These are phyloP conservation scores for Acleris cristana DNA, from an alignment of 2,888 invertebrate genomes.

Conservation along the genomic window DNA sequence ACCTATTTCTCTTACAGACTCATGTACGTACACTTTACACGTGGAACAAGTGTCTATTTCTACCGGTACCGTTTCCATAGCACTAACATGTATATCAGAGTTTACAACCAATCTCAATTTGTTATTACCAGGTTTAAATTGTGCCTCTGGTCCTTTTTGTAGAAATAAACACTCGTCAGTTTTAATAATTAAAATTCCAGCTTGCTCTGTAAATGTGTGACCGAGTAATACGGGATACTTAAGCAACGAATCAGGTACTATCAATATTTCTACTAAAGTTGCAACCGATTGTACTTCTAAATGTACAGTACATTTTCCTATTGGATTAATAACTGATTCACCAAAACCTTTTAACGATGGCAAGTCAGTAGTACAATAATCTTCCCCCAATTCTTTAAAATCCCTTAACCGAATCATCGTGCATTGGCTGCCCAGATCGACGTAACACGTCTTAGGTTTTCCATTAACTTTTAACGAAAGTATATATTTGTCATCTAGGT, in stretches of 20 bases:
- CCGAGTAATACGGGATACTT: constrained; percentile 25
- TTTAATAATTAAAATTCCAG: constrained; percentile 21
- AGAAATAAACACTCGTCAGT: constrained; percentile 12
- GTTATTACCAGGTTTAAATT: neutral
- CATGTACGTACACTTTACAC: constrained; percentile 14
- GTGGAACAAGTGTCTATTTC: neutral
- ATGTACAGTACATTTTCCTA: neutral
- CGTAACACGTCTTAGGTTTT: neutral
- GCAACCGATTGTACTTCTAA: constrained; percentile 6
- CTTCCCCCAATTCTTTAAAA: constrained; percentile 11
- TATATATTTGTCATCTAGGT: constrained; percentile 36
- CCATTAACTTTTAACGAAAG: constrained; percentile 33
- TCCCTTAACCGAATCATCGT: too few relatives aligned
- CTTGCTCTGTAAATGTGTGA: constrained; percentile 21
- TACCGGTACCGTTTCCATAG: constrained; percentile 10
- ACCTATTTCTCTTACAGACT: constrained; percentile 14
- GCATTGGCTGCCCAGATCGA: too few relatives aligned
- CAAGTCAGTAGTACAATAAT: constrained; percentile 10
- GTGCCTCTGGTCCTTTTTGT: neutral
- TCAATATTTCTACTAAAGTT: constrained; percentile 13
- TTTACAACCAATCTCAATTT: constrained; percentile 16
- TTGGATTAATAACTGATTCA: constrained; percentile 7
- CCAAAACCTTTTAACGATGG: constrained; percentile 29
- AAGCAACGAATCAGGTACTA: constrained; percentile 23
- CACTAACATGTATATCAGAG: constrained; percentile 1